Conservation (phyloP, 2,888 invertebrate species). For the Trisateles emortualis region DNA sequence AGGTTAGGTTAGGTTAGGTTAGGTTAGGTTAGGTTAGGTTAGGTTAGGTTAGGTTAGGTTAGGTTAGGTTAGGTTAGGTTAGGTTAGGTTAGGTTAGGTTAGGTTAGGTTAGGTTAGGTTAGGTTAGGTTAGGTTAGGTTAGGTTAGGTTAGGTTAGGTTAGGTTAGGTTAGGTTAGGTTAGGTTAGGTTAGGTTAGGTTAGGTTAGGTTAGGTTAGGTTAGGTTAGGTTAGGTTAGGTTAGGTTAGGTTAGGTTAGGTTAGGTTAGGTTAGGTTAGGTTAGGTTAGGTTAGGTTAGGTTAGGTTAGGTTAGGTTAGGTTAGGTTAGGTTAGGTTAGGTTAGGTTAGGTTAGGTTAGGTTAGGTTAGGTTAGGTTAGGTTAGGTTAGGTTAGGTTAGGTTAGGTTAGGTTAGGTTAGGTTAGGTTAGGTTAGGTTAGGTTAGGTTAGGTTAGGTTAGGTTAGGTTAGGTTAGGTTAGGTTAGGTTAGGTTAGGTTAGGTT, state of each 20-base stretch:
- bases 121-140: background rate
- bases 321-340: conserved; percentile 1
- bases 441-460: conserved; percentile 1
- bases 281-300: conserved; percentile 1
- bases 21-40: conserved; percentile 1
- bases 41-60: conserved; percentile 1
- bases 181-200: background rate
- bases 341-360: conserved; percentile 1
- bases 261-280: conserved; percentile 1
- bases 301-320: conserved; percentile 1
- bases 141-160: conserved; percentile 1
- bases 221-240: conserved; percentile 1
- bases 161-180: background rate
- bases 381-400: background rate
- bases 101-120: conserved; percentile 1
- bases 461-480: conserved; percentile 1
- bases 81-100: conserved; percentile 1
- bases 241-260: conserved; percentile 1
- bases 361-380: conserved; percentile 1
- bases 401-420: conserved; percentile 1
- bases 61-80: conserved; percentile 1
- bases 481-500: conserved; percentile 1
- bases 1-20: conserved; percentile 2
- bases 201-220: conserved; percentile 1
- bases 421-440: conserved; percentile 1